Conservation (phyloP, 2,797 vertebrate genomes). For the Schizopygopsis pylzovi region DNA sequence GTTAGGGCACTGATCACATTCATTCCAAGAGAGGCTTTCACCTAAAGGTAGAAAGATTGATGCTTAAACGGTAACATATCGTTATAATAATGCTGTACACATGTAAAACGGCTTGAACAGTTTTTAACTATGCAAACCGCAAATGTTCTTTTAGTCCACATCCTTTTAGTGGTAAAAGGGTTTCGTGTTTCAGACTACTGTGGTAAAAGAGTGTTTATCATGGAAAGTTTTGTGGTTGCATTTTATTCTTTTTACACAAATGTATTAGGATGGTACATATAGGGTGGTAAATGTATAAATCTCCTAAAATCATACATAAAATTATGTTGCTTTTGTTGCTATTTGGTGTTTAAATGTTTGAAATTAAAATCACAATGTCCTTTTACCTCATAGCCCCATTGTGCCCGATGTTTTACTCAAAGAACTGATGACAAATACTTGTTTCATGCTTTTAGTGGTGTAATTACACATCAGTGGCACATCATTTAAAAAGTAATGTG, state of each 20-base stretch:
- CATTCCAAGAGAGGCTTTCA: conserved; percentile 13
- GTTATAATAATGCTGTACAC: neutral
- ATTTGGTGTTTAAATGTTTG: neutral
- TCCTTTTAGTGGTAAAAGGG: neutral
- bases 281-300: too few relatives aligned
- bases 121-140: neutral
- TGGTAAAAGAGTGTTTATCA: neutral
- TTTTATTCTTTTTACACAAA: neutral
- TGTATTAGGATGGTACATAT: neutral
- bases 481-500: too few relatives aligned
- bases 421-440: too few relatives aligned
- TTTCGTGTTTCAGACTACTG: neutral
- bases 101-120: neutral
- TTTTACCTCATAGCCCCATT: neutral
- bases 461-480: too few relatives aligned
- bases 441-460: too few relatives aligned
- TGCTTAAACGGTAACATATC: neutral
- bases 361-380: neutral
- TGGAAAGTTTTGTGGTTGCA: neutral
- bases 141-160: neutral
- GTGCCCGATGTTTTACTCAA: neutral
- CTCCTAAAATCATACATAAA: neutral
- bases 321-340: neutral
- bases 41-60: neutral
- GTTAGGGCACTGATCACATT: conserved; percentile 6